These are phyloP conservation scores for Hybos culiciformis DNA, from an alignment of 2,888 invertebrate genomes.

Conservation along the genomic window DNA sequence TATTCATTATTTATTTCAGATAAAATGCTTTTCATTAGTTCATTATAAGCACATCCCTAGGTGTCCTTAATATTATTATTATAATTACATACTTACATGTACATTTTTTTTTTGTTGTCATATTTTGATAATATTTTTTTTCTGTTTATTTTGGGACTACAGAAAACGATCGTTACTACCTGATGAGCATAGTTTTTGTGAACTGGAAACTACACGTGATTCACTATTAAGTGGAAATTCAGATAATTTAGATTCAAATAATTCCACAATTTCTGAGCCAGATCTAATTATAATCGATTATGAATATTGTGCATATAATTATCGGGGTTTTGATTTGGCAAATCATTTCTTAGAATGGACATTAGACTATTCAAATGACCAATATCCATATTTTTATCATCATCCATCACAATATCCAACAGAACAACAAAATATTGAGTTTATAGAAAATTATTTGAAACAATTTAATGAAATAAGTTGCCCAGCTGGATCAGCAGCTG, in stretches of 20 bases:
- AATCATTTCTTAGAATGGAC: constrained; percentile 92
- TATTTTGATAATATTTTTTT: no score
- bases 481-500: constrained; percentile 12
- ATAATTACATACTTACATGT: no score
- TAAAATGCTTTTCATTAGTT: no score
- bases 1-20: no score
- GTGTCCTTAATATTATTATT: no score
- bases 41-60: no score
- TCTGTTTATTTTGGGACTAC: no score
- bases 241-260: constrained; percentile 13
- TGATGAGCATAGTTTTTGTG: constrained; percentile 17
- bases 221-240: constrained; percentile 25
- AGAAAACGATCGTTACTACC: constrained; percentile 17
- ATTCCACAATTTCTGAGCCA: constrained; percentile 27
- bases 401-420: constrained; percentile 56
- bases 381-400: constrained; percentile 64
- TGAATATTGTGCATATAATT: constrained; percentile 92
- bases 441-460: constrained; percentile 29
- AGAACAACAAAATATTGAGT: constrained; percentile 44
- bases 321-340: constrained; percentile 83
- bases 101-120: no score
- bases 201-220: constrained; percentile 27
- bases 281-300: constrained; percentile 76
- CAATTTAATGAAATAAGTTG: constrained; percentile 23
- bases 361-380: constrained; percentile 69